Evolutionary conservation across 1,140 invertebrate genomes (phyloP), one percentile per base, ranked within the genome.

Genomic region (Protaetia brevitarsis): DNA sequence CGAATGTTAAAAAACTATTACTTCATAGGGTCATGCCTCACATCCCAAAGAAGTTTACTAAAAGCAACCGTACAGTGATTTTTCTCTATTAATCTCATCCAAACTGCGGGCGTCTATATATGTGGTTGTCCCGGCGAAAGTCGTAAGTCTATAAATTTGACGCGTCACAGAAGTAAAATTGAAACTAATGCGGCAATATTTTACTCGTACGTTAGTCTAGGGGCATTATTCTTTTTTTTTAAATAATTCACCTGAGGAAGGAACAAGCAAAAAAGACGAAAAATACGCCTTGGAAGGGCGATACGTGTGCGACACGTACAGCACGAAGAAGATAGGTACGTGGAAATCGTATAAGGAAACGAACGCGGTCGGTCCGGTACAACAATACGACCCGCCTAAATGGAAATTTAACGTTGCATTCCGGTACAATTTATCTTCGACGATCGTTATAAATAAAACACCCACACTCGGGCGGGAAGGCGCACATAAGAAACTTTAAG

Each of bases 71-170:
- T 10, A 13, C 1, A 10, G 16, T 23, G 11, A 51, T 51, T 51
- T 51, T 51, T 51, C 41, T 23, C 26, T 51, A 51, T 51, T 51
- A 51, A 21, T 51, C 26, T 19, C 19, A 5, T 23, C 13, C 13
- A 51, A 1, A n/a, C n/a, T n/a, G 19, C 8, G 19, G 19, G 41
- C 41, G 19, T 21, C 41, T 11, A 7, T 51, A 23, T 11, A 13
- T 37, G 11, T 16, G 16, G 11, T 11, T 11, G 34, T 37, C 34
- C n/a, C 41, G 11, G 26, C 41, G 16, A 51, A 19, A 23, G 41
- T 6, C 13, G 41, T 51, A 51, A 51, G 41, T 51, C 41, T 51
- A 51, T 51, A 51, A 51, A 51, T 51, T 51, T 51, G 41, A 37
- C 34, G 10, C 41, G 16, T 51, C 41, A 19, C 41, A 51, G 41